Conservation (phyloP, 2,888 invertebrate genomes). For the Nephrotoma appendiculata region DNA sequence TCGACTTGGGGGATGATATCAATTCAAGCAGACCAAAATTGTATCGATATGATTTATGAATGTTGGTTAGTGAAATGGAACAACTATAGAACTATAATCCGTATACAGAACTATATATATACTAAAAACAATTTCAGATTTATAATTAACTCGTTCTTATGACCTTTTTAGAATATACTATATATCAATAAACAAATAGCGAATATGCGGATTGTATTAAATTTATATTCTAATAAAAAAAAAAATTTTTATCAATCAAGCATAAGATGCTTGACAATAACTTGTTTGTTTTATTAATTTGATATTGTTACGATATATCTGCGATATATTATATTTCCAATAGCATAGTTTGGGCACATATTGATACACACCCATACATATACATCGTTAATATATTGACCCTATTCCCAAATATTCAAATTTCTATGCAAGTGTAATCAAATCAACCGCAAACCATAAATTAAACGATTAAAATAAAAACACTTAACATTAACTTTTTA, state of each 20-base stretch:
- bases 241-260: neutral
- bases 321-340: neutral
- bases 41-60: neutral
- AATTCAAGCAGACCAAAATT: too few relatives aligned
- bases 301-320: neutral
- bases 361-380: neutral
- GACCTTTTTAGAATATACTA: neutral
- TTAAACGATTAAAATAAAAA: neutral
- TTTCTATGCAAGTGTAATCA: neutral
- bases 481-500: neutral
- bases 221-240: neutral
- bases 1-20: too few relatives aligned
- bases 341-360: neutral
- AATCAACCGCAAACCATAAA: neutral
- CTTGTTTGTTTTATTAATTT: neutral
- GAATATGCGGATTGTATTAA: neutral
- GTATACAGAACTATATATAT: neutral
- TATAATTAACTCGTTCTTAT: neutral
- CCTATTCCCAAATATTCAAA: neutral
- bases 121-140: neutral
- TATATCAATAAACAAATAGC: neutral
- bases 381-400: neutral
- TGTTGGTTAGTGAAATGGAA: neutral
- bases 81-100: neutral
- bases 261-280: neutral